Evolutionary conservation across 1,140 invertebrate species (phyloP).

Genomic region (Hermetia illucens): DNA sequence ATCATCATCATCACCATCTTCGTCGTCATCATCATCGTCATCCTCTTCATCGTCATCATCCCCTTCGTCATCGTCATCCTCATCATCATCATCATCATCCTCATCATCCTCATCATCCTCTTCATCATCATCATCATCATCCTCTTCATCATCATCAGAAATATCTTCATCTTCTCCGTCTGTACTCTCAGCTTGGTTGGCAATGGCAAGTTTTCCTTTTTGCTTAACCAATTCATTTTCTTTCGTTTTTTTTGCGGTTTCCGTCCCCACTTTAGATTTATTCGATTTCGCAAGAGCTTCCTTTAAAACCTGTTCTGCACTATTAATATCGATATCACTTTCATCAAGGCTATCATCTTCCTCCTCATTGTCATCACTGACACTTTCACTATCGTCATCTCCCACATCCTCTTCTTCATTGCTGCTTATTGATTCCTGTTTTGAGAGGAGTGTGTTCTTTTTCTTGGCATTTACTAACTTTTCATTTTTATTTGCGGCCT

Average conservation of each 20-base stretch:
- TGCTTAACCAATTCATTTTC: too few relatives aligned
- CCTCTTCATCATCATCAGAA: constrained; percentile 15
- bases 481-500: background rate
- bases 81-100: constrained; percentile 12
- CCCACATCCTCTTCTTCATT: constrained; percentile 4
- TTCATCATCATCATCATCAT: constrained; percentile 11
- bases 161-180: too few relatives aligned
- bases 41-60: constrained; percentile 11
- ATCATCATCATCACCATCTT: constrained; percentile 14
- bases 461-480: constrained; percentile 2
- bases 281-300: background rate
- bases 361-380: constrained; percentile 1
- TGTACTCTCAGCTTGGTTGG: too few relatives aligned
- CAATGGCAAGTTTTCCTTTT: too few relatives aligned
- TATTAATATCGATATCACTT: background rate
- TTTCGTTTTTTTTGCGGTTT: background rate
- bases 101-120: constrained; percentile 12
- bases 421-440: constrained; percentile 2
- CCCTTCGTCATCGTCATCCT: constrained; percentile 7
- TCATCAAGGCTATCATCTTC: constrained; percentile 7
- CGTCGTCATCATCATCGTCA: constrained; percentile 7
- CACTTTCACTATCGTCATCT: too few relatives aligned
- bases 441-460: too few relatives aligned
- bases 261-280: background rate
- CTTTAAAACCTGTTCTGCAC: background rate